phyloP scores from a whole-genome alignment of 2,888 invertebrate genomes.

The Hemaris fuciformis region DNA sequence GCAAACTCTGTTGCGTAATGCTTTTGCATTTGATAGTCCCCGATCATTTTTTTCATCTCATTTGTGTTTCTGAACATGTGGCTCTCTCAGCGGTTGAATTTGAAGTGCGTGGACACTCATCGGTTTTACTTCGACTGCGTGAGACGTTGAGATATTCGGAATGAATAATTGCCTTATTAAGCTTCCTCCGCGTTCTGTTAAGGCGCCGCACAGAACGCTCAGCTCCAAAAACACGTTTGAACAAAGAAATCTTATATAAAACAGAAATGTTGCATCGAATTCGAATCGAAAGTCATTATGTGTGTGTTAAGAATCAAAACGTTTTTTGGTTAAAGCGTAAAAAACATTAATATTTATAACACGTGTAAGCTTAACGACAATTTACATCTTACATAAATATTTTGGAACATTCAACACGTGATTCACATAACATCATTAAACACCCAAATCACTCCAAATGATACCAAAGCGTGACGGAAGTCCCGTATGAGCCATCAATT shows the following conservation, averaged over 20 bases:
- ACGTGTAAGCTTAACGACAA: not conserved
- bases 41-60: slow-evolving; percentile 44
- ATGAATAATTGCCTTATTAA: slow-evolving; percentile 6
- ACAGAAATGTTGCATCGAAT: not conserved
- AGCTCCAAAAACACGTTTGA: not conserved
- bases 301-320: too few relatives aligned
- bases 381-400: too few relatives aligned
- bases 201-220: not conserved
- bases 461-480: not conserved
- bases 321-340: too few relatives aligned
- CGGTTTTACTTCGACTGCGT: not conserved
- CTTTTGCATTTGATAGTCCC: slow-evolving; percentile 47
- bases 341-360: not conserved
- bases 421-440: too few relatives aligned
- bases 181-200: not conserved
- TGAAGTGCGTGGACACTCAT: slow-evolving; percentile 11
- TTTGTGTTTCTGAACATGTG: slow-evolving; percentile 38
- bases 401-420: too few relatives aligned
- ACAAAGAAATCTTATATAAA: not conserved
- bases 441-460: not conserved
- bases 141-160: not conserved
- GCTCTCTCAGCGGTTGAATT: slow-evolving; percentile 24
- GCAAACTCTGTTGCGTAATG: slow-evolving; percentile 59
- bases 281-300: too few relatives aligned
- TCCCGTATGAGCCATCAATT: not conserved